Conservation (phyloP, 1,140 invertebrate species). For the Pseudomyrmex gracilis region DNA sequence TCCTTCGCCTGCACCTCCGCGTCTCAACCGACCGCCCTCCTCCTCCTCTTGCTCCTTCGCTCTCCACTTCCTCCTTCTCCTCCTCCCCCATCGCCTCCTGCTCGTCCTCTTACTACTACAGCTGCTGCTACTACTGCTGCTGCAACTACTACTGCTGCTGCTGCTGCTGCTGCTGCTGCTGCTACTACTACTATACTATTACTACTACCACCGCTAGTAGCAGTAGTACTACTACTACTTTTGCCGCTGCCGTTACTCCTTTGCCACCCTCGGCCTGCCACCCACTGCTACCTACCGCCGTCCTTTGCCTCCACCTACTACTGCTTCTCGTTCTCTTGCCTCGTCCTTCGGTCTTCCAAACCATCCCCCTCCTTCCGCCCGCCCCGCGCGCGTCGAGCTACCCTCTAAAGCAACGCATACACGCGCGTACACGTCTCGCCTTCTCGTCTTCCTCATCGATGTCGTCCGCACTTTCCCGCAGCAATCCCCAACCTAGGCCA, state of each 20-base stretch:
- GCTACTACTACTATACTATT: neutral
- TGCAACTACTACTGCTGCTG: conserved; percentile 47
- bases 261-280: conserved; percentile 70
- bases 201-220: conserved; percentile 3
- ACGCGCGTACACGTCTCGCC: conserved; percentile 52
- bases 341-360: conserved; percentile 68
- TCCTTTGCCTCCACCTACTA: conserved; percentile 63
- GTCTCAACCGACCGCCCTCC: conserved; percentile 76
- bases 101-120: conserved; percentile 68
- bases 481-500: conserved; percentile 73
- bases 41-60: conserved; percentile 58
- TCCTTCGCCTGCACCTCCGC: conserved; percentile 77
- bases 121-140: conserved; percentile 51
- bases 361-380: conserved; percentile 47
- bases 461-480: conserved; percentile 68
- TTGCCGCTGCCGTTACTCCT: conserved; percentile 60
- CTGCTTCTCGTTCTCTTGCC: conserved; percentile 67
- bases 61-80: conserved; percentile 63
- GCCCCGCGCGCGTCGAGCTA: conserved; percentile 61
- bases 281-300: conserved; percentile 74
- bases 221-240: conserved; percentile 23
- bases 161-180: neutral
- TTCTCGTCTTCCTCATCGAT: conserved; percentile 51
- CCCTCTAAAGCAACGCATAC: conserved; percentile 72
- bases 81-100: conserved; percentile 61